Evolutionary conservation across 2,888 invertebrate genomes (phyloP), one percentile per base, ranked within the genome.

Genomic region (Linnaemya tessellans): DNA sequence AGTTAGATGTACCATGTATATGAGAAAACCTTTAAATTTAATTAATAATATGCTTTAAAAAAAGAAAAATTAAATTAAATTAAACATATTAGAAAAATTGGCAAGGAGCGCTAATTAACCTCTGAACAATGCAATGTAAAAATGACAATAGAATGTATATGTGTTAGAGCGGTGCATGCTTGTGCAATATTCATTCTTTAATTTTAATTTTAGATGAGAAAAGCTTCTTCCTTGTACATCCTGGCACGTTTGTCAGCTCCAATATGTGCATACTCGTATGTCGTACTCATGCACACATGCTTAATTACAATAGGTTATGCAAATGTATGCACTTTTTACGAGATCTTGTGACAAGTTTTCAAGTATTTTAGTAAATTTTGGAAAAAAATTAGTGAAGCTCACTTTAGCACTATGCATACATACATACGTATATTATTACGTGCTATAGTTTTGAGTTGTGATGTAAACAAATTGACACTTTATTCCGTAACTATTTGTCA

Each of bases 1-100:
- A 81, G 73, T 85, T 85, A 85, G 65, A 75, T 79, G 79, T 73
- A 71, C 54, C 64, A 67, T 71, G 77, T 71, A 73, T 73, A 83
- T 78, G 65, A 62, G 22, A 60, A 71, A 30, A 56, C 58, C 25
- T 25, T 38, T 22, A 64, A 41, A 13, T 62, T 62, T 41, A 54
- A 68, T 64, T 38, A 70, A 64, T 8, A 49, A 77, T 77, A 82
- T 58, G 82, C 82, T 82, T 82, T 77, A 82, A 64, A 56, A 70
- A 22, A 60, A 75, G 20, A 68, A 41, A 43, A 60, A 74, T 58
- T 41, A 38, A 46, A 54, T 4, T 11, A 25, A 35, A 35, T 3
- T 20, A 35, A 46, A 56, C n/a, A 43, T 46, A 60, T 18, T 62
- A 68, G 54, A 71, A 58, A 51, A 62, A 68, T n/a, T 54, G 70